Evolutionary conservation across 2,888 invertebrate species (phyloP).

Genomic region (Notodonta ziczac): DNA sequence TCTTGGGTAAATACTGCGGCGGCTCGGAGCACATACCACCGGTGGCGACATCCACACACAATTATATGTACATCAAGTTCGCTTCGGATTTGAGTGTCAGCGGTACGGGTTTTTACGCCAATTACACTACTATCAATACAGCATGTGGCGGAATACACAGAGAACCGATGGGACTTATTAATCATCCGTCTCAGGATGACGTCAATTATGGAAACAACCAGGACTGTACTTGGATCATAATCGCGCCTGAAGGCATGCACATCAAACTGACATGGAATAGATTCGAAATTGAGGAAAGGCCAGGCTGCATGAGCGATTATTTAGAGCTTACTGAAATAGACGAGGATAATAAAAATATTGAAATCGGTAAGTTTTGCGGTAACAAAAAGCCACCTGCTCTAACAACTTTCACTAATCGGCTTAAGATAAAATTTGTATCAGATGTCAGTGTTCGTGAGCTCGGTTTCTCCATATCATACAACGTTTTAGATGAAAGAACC

Average conservation of each 20-base stretch:
- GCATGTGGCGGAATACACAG: constrained; percentile 91
- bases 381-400: constrained; percentile 86
- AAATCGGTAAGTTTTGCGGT: constrained; percentile 88
- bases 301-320: constrained; percentile 86
- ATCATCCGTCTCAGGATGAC: constrained; percentile 79
- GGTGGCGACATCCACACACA: constrained; percentile 87
- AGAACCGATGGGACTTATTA: constrained; percentile 85
- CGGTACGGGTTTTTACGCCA: constrained; percentile 89
- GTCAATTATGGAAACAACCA: constrained; percentile 70
- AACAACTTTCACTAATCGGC: constrained; percentile 86
- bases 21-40: constrained; percentile 78
- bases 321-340: constrained; percentile 88
- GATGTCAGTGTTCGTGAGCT: constrained; percentile 72
- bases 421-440: constrained; percentile 89
- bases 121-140: constrained; percentile 87
- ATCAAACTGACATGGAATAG: constrained; percentile 90
- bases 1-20: constrained; percentile 89
- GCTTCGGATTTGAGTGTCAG: constrained; percentile 82
- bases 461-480: constrained; percentile 91
- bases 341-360: constrained; percentile 64
- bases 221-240: constrained; percentile 90
- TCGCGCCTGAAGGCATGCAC: constrained; percentile 87
- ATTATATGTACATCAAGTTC: constrained; percentile 89
- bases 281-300: constrained; percentile 87
- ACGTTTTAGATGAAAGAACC: constrained; percentile 66